phyloP scores from a whole-genome alignment of 1,140 invertebrate species.

The Drosophila malerkotliana region DNA sequence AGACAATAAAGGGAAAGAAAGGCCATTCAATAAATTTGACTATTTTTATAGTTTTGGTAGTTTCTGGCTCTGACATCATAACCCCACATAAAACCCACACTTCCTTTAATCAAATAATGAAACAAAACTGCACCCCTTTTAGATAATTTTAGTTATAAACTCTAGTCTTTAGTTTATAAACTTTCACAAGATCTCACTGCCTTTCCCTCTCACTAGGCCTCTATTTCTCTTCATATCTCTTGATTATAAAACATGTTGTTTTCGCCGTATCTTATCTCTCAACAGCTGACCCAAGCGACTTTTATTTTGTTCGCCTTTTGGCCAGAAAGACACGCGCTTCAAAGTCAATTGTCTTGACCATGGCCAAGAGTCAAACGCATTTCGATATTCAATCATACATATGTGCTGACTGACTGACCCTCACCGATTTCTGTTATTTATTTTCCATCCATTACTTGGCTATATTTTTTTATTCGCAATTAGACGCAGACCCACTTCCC shows the following conservation, averaged over 20 bases:
- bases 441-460: slow-evolving; percentile 5
- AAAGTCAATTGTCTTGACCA: slow-evolving; percentile 46
- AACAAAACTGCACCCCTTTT: not conserved
- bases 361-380: slow-evolving; percentile 41
- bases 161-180: no score
- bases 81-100: slow-evolving; percentile 8
- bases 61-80: slow-evolving; percentile 39
- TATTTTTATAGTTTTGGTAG: slow-evolving; percentile 51
- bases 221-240: slow-evolving; percentile 23
- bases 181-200: slow-evolving; percentile 4
- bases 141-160: not conserved
- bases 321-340: slow-evolving; percentile 34
- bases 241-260: slow-evolving; percentile 14
- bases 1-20: slow-evolving; percentile 18
- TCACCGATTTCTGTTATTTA: slow-evolving; percentile 34
- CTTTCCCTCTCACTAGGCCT: slow-evolving; percentile 22
- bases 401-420: slow-evolving; percentile 27
- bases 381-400: slow-evolving; percentile 45
- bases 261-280: slow-evolving; percentile 29
- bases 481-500: slow-evolving; percentile 15
- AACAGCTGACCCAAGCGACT: slow-evolving; percentile 30
- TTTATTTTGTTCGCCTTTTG: slow-evolving; percentile 26
- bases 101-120: slow-evolving; percentile 1
- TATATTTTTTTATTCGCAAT: slow-evolving; percentile 26
- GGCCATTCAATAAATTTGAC: slow-evolving; percentile 65